phyloP scores from a whole-genome alignment of 1,140 invertebrate species.

The Drosophila murphyi region DNA sequence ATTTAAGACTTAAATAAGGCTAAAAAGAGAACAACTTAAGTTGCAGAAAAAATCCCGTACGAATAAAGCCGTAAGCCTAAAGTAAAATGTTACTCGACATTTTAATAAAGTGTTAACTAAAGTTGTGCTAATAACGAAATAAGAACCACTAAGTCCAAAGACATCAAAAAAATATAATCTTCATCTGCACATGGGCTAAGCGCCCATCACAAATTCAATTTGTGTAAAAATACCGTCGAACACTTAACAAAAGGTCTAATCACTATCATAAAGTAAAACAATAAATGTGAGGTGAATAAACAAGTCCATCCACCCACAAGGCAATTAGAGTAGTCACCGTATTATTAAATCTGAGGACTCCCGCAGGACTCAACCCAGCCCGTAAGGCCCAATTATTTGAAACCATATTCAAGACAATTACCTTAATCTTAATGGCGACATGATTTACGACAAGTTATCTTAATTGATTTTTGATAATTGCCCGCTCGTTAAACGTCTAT shows the following conservation, averaged over 20 bases:
- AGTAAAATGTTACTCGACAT: too few relatives aligned
- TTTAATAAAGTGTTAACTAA: too few relatives aligned
- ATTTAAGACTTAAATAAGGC: background rate
- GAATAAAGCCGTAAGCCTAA: too few relatives aligned
- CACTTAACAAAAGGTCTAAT: background rate
- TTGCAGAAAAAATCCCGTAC: too few relatives aligned
- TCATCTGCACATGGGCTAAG: too few relatives aligned
- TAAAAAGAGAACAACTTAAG: too few relatives aligned
- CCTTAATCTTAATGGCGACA: conserved; percentile 67
- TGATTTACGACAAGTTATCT: conserved; percentile 66
- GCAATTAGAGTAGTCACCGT: conserved; percentile 16
- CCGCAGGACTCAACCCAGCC: background rate
- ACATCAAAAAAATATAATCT: too few relatives aligned
- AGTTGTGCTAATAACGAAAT: too few relatives aligned
- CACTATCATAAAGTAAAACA: background rate
- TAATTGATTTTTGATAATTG: conserved; percentile 76
- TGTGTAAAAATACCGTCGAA: too few relatives aligned
- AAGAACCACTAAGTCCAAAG: too few relatives aligned
- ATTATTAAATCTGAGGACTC: background rate
- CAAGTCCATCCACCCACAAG: conserved; percentile 3
- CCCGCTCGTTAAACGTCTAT: conserved; percentile 42
- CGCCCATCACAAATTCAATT: too few relatives aligned
- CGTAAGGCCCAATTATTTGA: conserved; percentile 38
- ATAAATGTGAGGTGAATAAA: background rate
- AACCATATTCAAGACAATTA: conserved; percentile 65